These are phyloP conservation scores for Pteropus alecto DNA, from an alignment of 2,113 vertebrate genomes.

Conservation along the genomic window DNA sequence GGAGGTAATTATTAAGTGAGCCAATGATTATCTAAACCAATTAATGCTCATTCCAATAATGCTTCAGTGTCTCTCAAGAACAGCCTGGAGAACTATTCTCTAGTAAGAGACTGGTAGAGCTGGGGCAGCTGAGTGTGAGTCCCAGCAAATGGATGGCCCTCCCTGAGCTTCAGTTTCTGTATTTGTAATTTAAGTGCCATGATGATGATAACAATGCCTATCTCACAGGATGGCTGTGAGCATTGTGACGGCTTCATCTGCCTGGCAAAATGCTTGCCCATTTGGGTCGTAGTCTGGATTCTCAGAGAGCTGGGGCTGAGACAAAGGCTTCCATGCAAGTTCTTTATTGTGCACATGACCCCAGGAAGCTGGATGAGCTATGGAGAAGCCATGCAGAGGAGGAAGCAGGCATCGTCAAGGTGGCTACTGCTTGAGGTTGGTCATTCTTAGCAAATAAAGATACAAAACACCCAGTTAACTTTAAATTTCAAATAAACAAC, in stretches of 20 bases:
- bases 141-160: not conserved
- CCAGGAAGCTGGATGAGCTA: not conserved
- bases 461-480: not conserved
- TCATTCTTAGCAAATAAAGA: not conserved
- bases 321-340: not conserved
- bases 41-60: slow-evolving; percentile 40
- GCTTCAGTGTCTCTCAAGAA: not conserved
- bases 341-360: not conserved
- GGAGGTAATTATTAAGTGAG: slow-evolving; percentile 42
- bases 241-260: not conserved
- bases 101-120: not conserved
- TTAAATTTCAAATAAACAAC: not conserved
- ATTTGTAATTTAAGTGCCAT: not conserved
- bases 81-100: not conserved
- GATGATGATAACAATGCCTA: not conserved
- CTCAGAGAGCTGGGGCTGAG: not conserved
- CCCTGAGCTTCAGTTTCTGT: not conserved
- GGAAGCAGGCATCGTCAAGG: not conserved
- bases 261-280: not conserved
- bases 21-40: slow-evolving; percentile 17
- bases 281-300: not conserved
- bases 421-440: not conserved
- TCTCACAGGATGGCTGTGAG: not conserved
- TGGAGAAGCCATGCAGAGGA: accelerated
- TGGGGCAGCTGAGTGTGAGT: not conserved